These are phyloP conservation scores for Drosophila maculinotata DNA, from an alignment of 2,888 invertebrate genomes.

Conservation along the genomic window DNA sequence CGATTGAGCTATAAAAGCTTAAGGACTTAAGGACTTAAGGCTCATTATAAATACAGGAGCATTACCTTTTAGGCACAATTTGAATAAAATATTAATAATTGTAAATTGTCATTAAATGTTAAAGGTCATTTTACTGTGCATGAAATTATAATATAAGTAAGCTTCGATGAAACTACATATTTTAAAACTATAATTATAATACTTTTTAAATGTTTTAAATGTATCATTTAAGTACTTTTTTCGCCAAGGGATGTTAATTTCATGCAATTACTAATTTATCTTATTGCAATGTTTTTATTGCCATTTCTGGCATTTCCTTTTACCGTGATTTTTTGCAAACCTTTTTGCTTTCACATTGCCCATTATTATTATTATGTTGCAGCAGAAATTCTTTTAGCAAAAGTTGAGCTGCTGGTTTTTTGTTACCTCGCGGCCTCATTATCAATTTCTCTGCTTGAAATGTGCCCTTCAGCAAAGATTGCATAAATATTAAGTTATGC, in stretches of 20 bases:
- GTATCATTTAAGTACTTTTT: not conserved
- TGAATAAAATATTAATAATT: not conserved
- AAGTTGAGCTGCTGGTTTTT: constrained; percentile 27
- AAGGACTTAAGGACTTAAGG: constrained; percentile 25
- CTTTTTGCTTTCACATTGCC: not conserved
- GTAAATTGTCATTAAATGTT: no score
- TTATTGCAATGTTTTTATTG: not conserved
- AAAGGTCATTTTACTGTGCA: not conserved
- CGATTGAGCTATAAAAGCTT: constrained; percentile 26
- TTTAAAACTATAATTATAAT: no score
- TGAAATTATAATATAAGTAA: no score
- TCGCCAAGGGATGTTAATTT: not conserved
- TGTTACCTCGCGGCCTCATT: constrained; percentile 48
- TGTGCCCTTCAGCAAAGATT: constrained; percentile 50
- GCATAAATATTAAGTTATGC: constrained; percentile 65
- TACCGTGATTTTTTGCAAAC: not conserved
- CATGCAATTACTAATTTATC: constrained; percentile 2
- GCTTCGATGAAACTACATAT: no score
- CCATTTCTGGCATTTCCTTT: not conserved
- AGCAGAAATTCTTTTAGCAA: constrained; percentile 17
- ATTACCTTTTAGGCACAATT: not conserved
- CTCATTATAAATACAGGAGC: constrained; percentile 14
- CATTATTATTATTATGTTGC: constrained; percentile 28
- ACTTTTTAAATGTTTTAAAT: no score
- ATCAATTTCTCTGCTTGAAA: constrained; percentile 66